Percentiles rank a stretch among this genome's conserved stretches.
Conservation (phyloP, 2,797 vertebrate species). For the Otus scops region DNA sequence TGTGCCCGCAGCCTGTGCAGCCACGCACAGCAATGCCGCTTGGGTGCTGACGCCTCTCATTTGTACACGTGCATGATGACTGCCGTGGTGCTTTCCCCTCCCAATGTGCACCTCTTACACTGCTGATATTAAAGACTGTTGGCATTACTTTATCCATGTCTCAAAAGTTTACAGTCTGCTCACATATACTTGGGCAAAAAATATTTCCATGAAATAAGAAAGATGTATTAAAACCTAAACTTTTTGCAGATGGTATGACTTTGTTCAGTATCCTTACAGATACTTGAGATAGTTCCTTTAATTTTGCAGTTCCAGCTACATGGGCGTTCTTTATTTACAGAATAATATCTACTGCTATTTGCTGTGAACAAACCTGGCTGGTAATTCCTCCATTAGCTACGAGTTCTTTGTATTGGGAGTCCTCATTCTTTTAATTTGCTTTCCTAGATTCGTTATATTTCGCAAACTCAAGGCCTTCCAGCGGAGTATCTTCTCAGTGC, state of each 20-base stretch:
- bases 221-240: neutral
- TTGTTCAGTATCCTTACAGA: neutral
- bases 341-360: neutral
- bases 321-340: neutral
- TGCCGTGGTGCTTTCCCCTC: neutral
- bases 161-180: neutral
- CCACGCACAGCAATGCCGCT: neutral
- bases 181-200: neutral
- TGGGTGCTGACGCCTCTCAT: neutral
- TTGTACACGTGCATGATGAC: neutral
- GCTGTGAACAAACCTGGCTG: neutral
- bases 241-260: neutral
- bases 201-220: neutral
- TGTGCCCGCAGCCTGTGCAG: neutral
- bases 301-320: neutral
- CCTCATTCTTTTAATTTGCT: neutral
- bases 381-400: neutral
- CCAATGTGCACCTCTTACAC: neutral
- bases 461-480: slow-evolving; percentile 97
- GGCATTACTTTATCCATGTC: neutral
- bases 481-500: slow-evolving; percentile 97
- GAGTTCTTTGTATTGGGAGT: neutral
- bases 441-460: slow-evolving; percentile 95
- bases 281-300: neutral
- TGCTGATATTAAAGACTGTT: neutral